These are phyloP conservation scores for Peromyscus eremicus DNA, from an alignment of 2,797 vertebrate species.

Conservation along the genomic window DNA sequence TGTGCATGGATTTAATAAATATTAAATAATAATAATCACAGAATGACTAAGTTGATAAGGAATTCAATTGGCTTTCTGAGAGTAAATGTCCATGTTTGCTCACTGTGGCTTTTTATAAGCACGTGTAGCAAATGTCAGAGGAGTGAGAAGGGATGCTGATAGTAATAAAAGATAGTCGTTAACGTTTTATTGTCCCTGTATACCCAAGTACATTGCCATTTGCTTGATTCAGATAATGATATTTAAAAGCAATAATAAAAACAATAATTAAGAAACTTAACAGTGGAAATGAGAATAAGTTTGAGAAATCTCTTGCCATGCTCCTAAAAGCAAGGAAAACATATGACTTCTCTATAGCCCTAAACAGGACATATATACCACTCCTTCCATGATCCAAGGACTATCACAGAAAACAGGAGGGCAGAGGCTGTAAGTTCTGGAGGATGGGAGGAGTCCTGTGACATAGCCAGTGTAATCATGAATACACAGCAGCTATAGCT, in stretches of 20 bases:
- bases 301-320: background rate
- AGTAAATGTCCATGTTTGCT: slow-evolving; percentile 78
- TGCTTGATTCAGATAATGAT: slow-evolving; percentile 71
- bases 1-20: slow-evolving; percentile 34
- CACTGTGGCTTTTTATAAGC: slow-evolving; percentile 73
- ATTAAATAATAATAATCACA: slow-evolving; percentile 29
- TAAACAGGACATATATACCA: background rate
- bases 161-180: slow-evolving; percentile 80
- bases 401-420: background rate
- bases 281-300: slow-evolving; percentile 54
- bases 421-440: background rate
- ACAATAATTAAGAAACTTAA: slow-evolving; percentile 46
- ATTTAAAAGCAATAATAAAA: slow-evolving; percentile 47
- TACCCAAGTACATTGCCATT: slow-evolving; percentile 53
- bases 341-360: background rate
- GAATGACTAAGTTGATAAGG: background rate
- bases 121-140: slow-evolving; percentile 78
- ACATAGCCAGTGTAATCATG: background rate
- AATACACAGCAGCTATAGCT: background rate
- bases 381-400: background rate
- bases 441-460: background rate
- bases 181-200: slow-evolving; percentile 70
- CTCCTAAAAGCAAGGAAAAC: slow-evolving; percentile 51
- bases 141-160: slow-evolving; percentile 67
- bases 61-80: slow-evolving; percentile 72